Percentiles rank a stretch among this genome's conserved stretches.
These are phyloP conservation scores for Apocheima hispidaria DNA, from an alignment of 2,888 invertebrate species.

Conservation along the genomic window DNA sequence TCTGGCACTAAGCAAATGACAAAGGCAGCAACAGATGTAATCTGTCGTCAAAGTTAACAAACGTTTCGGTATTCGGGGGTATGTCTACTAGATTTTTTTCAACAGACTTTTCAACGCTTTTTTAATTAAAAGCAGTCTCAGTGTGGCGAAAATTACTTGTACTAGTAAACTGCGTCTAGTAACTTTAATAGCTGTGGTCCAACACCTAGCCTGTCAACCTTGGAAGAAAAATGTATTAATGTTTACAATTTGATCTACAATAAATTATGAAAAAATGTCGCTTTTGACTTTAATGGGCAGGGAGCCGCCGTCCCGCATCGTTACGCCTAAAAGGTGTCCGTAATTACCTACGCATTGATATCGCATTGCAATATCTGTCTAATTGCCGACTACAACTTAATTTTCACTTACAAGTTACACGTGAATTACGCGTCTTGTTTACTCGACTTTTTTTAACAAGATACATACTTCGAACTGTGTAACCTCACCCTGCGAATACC, in stretches of 20 bases:
- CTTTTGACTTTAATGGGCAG: constrained; percentile 9
- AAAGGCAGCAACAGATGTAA: too few relatives aligned
- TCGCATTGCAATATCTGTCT: constrained; percentile 57
- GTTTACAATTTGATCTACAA: neutral
- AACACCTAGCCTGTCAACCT: too few relatives aligned
- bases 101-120: too few relatives aligned
- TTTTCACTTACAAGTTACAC: constrained; percentile 69
- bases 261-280: constrained; percentile 3
- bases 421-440: constrained; percentile 51
- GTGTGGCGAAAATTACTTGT: too few relatives aligned
- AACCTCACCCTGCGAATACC: neutral
- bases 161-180: too few relatives aligned
- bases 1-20: too few relatives aligned
- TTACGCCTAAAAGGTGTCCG: constrained; percentile 58
- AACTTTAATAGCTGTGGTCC: too few relatives aligned
- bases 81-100: too few relatives aligned
- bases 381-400: constrained; percentile 61
- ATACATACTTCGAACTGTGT: neutral
- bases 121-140: too few relatives aligned
- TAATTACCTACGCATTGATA: constrained; percentile 61
- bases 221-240: neutral
- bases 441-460: neutral
- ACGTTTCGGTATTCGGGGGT: too few relatives aligned
- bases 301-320: constrained; percentile 31
- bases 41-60: too few relatives aligned